A percentile compares a stretch with the other conserved stretches of the same genome.
Conservation (phyloP, 2,113 vertebrate genomes). For the Bombycilla garrulus region DNA sequence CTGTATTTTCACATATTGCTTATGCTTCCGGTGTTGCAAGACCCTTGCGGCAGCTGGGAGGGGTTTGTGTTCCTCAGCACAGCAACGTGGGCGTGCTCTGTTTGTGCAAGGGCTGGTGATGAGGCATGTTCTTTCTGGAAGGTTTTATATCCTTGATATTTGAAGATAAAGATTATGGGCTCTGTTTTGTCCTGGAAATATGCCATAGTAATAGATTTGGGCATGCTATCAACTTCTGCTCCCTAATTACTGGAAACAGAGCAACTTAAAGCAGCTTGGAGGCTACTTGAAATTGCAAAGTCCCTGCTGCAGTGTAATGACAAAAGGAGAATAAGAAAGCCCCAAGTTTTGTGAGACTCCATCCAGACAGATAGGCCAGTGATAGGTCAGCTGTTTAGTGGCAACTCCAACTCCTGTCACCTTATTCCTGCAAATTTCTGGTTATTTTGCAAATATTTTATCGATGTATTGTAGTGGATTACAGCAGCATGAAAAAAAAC, state of each 20-base stretch:
- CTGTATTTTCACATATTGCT: neutral
- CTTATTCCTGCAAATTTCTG: neutral
- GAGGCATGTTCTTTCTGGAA: neutral
- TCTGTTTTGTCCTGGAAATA: neutral
- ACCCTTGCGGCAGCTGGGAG: neutral
- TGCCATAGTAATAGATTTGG: neutral
- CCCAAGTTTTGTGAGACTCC: neutral
- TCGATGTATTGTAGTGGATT: neutral
- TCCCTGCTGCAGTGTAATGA: neutral
- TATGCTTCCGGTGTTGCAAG: neutral
- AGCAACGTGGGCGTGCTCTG: constrained; percentile 1
- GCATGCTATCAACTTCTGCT: neutral
- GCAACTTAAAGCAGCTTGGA: neutral
- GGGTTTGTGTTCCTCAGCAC: neutral
- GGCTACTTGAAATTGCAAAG: neutral
- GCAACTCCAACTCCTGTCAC: neutral
- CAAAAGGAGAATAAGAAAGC: neutral
- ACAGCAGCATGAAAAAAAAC: neutral
- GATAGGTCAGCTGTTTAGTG: neutral
- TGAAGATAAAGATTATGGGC: neutral
- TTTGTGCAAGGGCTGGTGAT: neutral
- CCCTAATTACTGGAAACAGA: neutral
- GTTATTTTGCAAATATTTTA: neutral
- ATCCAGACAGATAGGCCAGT: neutral
- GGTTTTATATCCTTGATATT: neutral